Base-by-base conservation (phyloP, 2,888 invertebrate species). In the Kuschelorhynchus macadamiae region DNA sequence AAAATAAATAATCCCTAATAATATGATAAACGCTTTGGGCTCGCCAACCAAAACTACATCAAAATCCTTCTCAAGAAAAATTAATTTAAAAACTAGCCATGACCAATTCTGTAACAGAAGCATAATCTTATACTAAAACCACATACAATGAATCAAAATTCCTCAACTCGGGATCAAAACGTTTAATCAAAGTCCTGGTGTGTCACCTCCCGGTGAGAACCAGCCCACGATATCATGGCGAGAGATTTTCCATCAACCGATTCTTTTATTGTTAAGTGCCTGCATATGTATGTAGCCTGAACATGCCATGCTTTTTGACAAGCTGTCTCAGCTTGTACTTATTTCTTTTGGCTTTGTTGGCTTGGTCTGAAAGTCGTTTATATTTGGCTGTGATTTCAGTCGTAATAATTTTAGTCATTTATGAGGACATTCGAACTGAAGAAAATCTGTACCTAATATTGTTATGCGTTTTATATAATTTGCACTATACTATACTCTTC, bases 181-280 rank as follows among this genome's bases (percentile, higher is more conserved):
- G 77, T 80, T 83, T 82, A 82, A 82, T 83, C 82, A 83, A 81
- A 76, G 81, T 81, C 81, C 69, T 71, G 71, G 76, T 81, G 79
- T 80, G 81, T 81, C 80, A 81, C 80, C 82, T 82, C 82, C 82
- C 74, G 81, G 79, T 78, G 82, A 78, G 81, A 61, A 75, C 69
- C 52, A 73, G 71, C 76, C 77, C 71, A 75, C 77, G 76, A 76
- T 74, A 76, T 76, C 75, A 72, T 73, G 68, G 63, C 55, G 57
- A 60, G 67, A 70, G 61, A 67, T 70, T 70, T 66, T 67, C 64
- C 69, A 65, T 69, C 62, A 69, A 42, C 56, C 41, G 44, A 55
- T 63, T 67, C 62, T 63, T 68, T 68, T 63, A 63, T 63, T 68
- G 62, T 68, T 68, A 50, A 61, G 20, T 52, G 49, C 32, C 46